Conservation (phyloP, 2,113 vertebrate species). For the Speoplatyrhinus poulsoni region DNA sequence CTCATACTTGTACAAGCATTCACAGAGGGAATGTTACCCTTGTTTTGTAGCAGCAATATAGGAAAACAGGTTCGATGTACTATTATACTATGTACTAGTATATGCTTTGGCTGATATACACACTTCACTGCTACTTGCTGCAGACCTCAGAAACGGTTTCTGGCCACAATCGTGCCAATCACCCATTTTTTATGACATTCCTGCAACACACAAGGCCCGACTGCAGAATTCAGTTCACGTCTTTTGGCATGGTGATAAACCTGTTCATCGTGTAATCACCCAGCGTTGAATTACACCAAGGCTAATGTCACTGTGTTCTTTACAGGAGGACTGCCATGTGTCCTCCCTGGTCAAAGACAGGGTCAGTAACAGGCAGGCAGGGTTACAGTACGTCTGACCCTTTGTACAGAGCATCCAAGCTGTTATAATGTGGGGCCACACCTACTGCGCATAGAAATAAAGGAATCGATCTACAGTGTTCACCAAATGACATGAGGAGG, state of each 20-base stretch:
- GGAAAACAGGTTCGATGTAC: constrained; percentile 13
- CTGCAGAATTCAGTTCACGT: constrained; percentile 40
- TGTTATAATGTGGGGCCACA: no score
- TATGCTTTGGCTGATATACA: no score
- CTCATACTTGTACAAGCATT: constrained; percentile 41
- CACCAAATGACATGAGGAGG: not conserved
- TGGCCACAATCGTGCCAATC: constrained; percentile 9
- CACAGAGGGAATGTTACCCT: constrained; percentile 29
- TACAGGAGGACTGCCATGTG: constrained; percentile 43
- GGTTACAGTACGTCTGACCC: no score
- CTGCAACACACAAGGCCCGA: not conserved
- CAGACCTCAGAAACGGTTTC: no score
- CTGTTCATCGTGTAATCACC: constrained; percentile 62
- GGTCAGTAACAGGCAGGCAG: not conserved
- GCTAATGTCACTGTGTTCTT: constrained; percentile 55
- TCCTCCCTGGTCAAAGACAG: constrained; percentile 33
- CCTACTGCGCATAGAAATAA: no score
- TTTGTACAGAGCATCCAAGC: no score
- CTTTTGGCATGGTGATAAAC: constrained; percentile 40
- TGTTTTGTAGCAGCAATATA: constrained; percentile 20
- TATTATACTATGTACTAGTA: constrained; percentile 19
- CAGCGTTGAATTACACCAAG: constrained; percentile 54
- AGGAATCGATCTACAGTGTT: not conserved
- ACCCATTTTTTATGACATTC: constrained; percentile 24
- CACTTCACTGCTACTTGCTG: no score